Conservation (phyloP, 1,140 invertebrate genomes). For the Anadara kagoshimensis region DNA sequence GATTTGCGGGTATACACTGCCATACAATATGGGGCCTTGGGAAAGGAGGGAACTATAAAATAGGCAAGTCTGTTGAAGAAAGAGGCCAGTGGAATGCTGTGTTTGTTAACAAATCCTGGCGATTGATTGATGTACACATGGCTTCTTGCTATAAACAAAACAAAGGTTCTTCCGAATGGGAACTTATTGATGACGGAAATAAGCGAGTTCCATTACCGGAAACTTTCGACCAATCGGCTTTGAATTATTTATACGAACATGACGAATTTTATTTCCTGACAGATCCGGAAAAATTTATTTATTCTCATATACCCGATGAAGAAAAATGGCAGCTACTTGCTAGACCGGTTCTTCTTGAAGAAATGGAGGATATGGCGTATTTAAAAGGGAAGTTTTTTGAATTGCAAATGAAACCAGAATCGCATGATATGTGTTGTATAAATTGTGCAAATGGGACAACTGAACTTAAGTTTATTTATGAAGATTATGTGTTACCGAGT, state of each 20-base stretch:
- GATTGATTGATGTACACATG: constrained; percentile 53
- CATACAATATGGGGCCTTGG: no score
- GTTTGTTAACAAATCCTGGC: constrained; percentile 47
- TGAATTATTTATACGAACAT: constrained; percentile 46
- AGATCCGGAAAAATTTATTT: constrained; percentile 75
- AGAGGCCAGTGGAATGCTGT: constrained; percentile 49
- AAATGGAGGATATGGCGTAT: constrained; percentile 45
- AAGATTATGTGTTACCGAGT: constrained; percentile 29
- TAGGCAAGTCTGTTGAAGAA: constrained; percentile 19
- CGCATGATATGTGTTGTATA: constrained; percentile 34
- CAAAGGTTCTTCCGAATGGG: constrained; percentile 42
- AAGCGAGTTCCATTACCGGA: constrained; percentile 15
- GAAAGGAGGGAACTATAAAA: no score
- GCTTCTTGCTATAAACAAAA: constrained; percentile 37
- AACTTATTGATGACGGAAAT: constrained; percentile 53
- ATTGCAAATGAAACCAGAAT: constrained; percentile 37
- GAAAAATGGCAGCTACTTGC: constrained; percentile 55
- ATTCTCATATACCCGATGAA: constrained; percentile 75
- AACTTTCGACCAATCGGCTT: constrained; percentile 29
- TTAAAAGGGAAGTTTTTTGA: constrained; percentile 51
- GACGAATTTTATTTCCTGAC: constrained; percentile 74
- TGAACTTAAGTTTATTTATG: constrained; percentile 27
- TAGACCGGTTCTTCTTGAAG: constrained; percentile 42
- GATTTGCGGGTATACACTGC: no score
- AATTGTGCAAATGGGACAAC: constrained; percentile 39